A percentile compares a stretch with the other conserved stretches of the same genome.
Conservation (phyloP, 2,113 vertebrate genomes). For the Petroica traversi region DNA sequence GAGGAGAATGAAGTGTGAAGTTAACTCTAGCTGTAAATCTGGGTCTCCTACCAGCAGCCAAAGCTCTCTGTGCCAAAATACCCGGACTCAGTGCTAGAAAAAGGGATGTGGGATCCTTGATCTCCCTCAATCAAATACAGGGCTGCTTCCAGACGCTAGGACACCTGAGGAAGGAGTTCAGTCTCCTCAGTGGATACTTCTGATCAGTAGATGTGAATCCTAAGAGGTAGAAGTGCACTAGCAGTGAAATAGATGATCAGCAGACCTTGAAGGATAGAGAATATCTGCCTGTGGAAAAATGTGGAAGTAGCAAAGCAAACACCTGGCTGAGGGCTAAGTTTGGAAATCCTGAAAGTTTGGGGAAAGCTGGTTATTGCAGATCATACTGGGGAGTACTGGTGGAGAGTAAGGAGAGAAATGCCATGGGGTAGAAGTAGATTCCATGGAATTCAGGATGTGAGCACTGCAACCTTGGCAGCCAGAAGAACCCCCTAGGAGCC, state of each 20-base stretch:
- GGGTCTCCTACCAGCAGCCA: background rate
- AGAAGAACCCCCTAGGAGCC: background rate
- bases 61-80: background rate
- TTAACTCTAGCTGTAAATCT: background rate
- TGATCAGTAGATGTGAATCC: background rate
- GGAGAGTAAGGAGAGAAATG: background rate
- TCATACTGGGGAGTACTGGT: background rate
- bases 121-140: background rate
- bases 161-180: background rate
- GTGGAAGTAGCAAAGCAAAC: background rate
- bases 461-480: background rate
- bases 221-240: background rate
- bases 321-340: background rate
- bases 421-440: background rate
- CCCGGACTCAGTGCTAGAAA: background rate
- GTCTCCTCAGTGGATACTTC: fast-evolving
- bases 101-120: background rate
- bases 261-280: background rate
- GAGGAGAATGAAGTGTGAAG: background rate
- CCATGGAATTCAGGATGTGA: background rate
- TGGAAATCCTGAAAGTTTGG: background rate
- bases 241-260: background rate
- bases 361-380: background rate
- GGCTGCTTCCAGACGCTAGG: background rate
- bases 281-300: background rate